Evolutionary conservation across 2,888 invertebrate genomes (phyloP).

Genomic region (Tenthredo mesomela): DNA sequence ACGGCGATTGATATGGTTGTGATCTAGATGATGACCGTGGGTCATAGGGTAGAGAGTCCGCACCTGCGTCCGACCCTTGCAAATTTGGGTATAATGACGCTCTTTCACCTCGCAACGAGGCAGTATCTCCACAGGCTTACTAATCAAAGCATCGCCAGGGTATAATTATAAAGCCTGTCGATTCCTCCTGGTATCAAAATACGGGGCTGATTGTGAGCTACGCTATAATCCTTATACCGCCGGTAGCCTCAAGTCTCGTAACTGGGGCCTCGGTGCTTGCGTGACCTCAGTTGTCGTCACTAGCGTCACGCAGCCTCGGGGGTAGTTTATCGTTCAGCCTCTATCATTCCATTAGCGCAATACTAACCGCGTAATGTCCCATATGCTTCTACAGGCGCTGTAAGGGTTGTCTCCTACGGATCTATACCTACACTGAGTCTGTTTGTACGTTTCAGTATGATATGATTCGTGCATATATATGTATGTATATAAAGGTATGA

Average conservation of each 20-base stretch:
- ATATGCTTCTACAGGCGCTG: slow-evolving; percentile 10
- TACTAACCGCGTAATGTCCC: slow-evolving; percentile 47
- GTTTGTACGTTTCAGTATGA: background rate
- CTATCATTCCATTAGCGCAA: slow-evolving; percentile 54
- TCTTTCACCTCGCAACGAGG: slow-evolving; percentile 11
- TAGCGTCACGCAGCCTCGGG: slow-evolving; percentile 51
- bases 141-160: slow-evolving; percentile 6
- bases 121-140: slow-evolving; percentile 13
- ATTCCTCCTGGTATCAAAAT: slow-evolving; percentile 31
- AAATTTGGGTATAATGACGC: slow-evolving; percentile 26
- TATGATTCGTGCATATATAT: background rate
- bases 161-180: slow-evolving; percentile 21
- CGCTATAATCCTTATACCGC: background rate
- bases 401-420: slow-evolving; percentile 30
- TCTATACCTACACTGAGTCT: slow-evolving; percentile 18
- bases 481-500: background rate
- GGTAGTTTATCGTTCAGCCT: slow-evolving; percentile 53
- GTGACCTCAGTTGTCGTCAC: slow-evolving; percentile 53
- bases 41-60: background rate
- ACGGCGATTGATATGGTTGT: slow-evolving; percentile 8
- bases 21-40: background rate
- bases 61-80: slow-evolving; percentile 17
- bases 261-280: slow-evolving; percentile 21
- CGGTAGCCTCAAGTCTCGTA: background rate
- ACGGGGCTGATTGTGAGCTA: background rate